Conservation (phyloP, 2,113 vertebrate genomes). For the Crotalus tigris region DNA sequence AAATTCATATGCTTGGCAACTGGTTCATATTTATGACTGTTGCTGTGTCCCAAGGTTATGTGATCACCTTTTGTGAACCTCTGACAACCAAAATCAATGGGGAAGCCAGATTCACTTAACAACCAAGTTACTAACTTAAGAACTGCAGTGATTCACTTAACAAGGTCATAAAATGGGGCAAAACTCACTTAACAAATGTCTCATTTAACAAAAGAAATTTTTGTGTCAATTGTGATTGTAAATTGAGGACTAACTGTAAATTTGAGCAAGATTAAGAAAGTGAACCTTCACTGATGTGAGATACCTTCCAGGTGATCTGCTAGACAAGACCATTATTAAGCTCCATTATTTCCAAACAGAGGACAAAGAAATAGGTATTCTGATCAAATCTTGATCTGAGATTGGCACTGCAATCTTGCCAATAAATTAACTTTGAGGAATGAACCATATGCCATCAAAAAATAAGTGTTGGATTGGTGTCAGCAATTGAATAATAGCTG, state of each 20-base stretch:
- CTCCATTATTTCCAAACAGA: neutral
- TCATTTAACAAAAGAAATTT: too few relatives aligned
- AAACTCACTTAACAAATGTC: too few relatives aligned
- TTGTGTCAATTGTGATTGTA: too few relatives aligned
- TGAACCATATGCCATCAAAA: neutral
- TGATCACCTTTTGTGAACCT: too few relatives aligned
- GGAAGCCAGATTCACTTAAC: too few relatives aligned
- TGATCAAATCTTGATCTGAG: neutral
- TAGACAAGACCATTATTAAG: neutral
- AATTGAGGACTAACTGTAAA: neutral
- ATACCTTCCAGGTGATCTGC: neutral
- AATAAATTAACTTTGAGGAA: neutral
- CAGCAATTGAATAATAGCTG: neutral
- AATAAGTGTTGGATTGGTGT: neutral
- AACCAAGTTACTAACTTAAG: too few relatives aligned
- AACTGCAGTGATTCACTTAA: too few relatives aligned
- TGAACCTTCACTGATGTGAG: neutral
- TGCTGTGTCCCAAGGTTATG: too few relatives aligned
- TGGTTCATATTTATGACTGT: too few relatives aligned
- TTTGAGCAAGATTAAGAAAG: neutral
- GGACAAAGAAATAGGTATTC: neutral
- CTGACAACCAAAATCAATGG: too few relatives aligned
- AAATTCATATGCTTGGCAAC: too few relatives aligned
- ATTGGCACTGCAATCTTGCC: neutral
- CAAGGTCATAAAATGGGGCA: too few relatives aligned